Base-by-base conservation (phyloP, 2,888 invertebrate species). In the Sacculina carcini region DNA sequence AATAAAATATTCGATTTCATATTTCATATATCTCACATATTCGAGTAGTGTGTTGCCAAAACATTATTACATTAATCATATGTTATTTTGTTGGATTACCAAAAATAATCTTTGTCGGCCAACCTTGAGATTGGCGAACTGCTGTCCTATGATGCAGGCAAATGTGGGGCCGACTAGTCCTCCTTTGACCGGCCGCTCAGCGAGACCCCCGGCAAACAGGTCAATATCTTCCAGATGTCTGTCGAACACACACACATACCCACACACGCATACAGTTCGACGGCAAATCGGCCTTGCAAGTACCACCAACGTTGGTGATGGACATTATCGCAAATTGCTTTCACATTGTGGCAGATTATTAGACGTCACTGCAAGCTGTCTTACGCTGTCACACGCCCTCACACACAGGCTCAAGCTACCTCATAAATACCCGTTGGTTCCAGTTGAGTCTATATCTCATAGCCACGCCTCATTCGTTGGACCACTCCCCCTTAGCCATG, bases 121-220 rank as follows among this genome's bases (percentile, higher is more conserved):
- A 62, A 75, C 76, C 1, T 81, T 73, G 1, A 82, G 66, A 61
- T 79, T 79, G 10, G 75, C 71, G 61, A 86, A 86, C 64, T 85
- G 84, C 60, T 82, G 81, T 0, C 82, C 85, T 44, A 86, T 78
- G 51, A 87, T 79, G 61, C 86, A 87, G 28, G 82, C 82, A 59
- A 86, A 84, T 0, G 83, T 82, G 0, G 85, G 84, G 0, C 86
- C 86, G 0, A 86, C 80, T 2, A 85, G 65, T 0, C 81, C 84
- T 1, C 79, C 79, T 0, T 75, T 67, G 0, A 86, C 77, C 0
- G 84, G 80, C 34, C 77, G 73, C 61, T 86, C 86, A 0, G 83
- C 77, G 61, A 86, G 72, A 1, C 80, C 85, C 9, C 78, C 86
- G 1, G 83, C 75, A 62, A 82, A 86, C 2, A 86, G 67, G 62